Conservation (phyloP, 2,888 invertebrate species). For the Rhodophaea formosa region DNA sequence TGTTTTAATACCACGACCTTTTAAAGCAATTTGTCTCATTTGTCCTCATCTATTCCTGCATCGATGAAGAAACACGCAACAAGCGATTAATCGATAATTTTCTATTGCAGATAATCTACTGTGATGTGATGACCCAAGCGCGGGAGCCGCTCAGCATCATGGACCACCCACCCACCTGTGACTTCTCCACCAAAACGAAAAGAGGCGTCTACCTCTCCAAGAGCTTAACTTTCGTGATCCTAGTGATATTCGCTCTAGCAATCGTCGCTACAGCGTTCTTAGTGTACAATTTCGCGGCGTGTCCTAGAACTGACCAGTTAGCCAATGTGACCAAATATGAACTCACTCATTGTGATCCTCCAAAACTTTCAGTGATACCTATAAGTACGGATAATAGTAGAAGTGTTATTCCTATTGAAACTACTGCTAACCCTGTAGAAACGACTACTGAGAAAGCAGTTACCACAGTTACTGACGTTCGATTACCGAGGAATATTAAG, state of each 20-base stretch:
- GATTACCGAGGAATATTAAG: conserved; percentile 84
- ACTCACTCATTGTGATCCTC: conserved; percentile 65
- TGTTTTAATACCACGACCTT: not conserved
- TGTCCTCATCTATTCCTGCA: conserved; percentile 11
- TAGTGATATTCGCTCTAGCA: conserved; percentile 83
- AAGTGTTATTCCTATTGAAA: conserved; percentile 58
- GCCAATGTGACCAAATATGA: conserved; percentile 72
- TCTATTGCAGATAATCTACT: conserved; percentile 67
- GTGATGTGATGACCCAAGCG: conserved; percentile 73
- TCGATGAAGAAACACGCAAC: not conserved
- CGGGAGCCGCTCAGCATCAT: conserved; percentile 79
- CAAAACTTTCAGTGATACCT: conserved; percentile 66
- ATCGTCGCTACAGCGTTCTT: conserved; percentile 87
- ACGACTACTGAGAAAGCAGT: conserved; percentile 35
- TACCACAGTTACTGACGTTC: conserved; percentile 73
- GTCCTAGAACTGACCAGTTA: conserved; percentile 75
- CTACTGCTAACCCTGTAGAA: conserved; percentile 42
- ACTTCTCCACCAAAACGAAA: conserved; percentile 83
- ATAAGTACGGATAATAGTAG: conserved; percentile 63
- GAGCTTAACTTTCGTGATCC: conserved; percentile 82
- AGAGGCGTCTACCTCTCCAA: conserved; percentile 84
- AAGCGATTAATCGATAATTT: conserved; percentile 20
- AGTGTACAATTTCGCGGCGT: conserved; percentile 88
- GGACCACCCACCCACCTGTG: conserved; percentile 82
- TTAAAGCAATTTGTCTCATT: conserved; percentile 6